These are phyloP conservation scores for Drosophila prolongata DNA, from an alignment of 2,888 invertebrate species.

Conservation along the genomic window DNA sequence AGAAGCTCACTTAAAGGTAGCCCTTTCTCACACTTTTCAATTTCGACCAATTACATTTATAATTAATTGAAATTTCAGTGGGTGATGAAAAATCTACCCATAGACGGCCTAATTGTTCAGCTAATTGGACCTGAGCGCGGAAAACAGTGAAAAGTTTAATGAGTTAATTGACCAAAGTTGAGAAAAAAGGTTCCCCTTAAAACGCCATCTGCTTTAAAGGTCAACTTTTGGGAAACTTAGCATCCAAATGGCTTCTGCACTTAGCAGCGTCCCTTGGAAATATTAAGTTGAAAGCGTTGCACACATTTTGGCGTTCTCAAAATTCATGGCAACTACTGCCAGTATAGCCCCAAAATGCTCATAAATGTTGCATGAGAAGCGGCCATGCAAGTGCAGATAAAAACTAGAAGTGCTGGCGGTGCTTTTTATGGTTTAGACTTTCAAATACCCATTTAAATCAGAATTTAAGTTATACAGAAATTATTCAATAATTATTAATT, in stretches of 20 bases:
- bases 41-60: constrained; percentile 19
- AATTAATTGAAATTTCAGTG: constrained; percentile 41
- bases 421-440: not conserved
- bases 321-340: constrained; percentile 26
- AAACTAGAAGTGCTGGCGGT: constrained; percentile 8
- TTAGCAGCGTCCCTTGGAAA: constrained; percentile 17
- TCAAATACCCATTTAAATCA: constrained; percentile 1
- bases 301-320: constrained; percentile 11
- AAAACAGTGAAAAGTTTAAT: constrained; percentile 28
- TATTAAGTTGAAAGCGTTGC: constrained; percentile 13
- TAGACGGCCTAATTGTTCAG: constrained; percentile 37
- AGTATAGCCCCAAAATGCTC: constrained; percentile 17
- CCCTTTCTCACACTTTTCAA: not conserved
- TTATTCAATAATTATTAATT: not conserved
- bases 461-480: too few species aligned
- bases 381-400: constrained; percentile 21
- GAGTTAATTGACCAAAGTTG: constrained; percentile 45
- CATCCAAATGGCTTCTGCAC: constrained; percentile 32
- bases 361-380: constrained; percentile 47
- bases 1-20: not conserved
- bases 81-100: constrained; percentile 27
- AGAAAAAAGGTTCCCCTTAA: not conserved
- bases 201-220: constrained; percentile 4
- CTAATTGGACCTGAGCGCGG: constrained; percentile 35
- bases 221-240: constrained; percentile 12